A percentile compares a stretch with the other conserved stretches of the same genome.
These are phyloP conservation scores for Luperina nickerlii DNA, from an alignment of 2,888 invertebrate genomes.

Conservation along the genomic window DNA sequence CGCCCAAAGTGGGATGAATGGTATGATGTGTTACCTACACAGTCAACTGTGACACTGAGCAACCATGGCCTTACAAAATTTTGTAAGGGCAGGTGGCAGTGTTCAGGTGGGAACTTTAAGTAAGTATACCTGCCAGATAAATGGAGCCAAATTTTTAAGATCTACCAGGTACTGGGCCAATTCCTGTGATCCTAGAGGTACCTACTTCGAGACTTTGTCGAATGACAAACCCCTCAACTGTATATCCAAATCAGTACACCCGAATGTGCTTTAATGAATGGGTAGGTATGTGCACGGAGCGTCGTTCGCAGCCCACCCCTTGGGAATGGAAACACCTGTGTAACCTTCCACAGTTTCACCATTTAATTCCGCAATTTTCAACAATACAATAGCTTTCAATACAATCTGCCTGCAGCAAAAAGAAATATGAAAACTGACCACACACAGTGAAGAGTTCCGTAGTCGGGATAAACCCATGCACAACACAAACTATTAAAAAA, in stretches of 20 bases:
- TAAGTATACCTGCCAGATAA: neutral
- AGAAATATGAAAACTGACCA: neutral
- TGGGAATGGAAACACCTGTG: slow-evolving; percentile 77
- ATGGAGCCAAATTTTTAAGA: neutral
- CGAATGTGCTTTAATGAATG: slow-evolving; percentile 7
- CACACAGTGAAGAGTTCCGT: neutral
- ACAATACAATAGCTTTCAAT: neutral
- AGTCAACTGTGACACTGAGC: too few species aligned
- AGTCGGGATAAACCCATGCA: neutral
- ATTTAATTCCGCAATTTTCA: slow-evolving; percentile 7
- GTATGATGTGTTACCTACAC: neutral
- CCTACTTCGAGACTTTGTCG: neutral
- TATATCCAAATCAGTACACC: slow-evolving; percentile 11
- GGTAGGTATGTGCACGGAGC: neutral
- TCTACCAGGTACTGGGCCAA: neutral
- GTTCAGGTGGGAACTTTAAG: neutral
- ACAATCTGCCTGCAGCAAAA: neutral
- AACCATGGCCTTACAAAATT: too few species aligned
- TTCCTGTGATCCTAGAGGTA: neutral
- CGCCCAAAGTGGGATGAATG: too few species aligned
- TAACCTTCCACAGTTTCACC: neutral
- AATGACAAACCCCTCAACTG: neutral
- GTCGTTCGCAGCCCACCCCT: slow-evolving; percentile 57
- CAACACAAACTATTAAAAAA: neutral
- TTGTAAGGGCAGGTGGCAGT: too few species aligned